Conservation (phyloP, 53 echinoderm and acorn worm genomes). For the Henricia sp. region DNA sequence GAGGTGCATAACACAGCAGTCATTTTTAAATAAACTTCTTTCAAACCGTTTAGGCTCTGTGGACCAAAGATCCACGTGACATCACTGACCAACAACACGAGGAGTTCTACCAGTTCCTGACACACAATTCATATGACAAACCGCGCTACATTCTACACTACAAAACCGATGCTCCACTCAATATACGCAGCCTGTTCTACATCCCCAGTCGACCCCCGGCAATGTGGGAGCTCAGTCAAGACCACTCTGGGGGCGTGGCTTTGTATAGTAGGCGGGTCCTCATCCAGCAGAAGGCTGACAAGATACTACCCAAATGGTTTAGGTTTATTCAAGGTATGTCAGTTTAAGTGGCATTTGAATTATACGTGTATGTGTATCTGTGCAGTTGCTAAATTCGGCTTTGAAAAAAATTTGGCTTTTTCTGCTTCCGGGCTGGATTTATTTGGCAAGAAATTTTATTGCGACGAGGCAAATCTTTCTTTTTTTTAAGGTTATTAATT, state of each 20-base stretch:
- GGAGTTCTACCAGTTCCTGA: constrained; percentile 93
- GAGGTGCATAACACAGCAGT: too few species aligned
- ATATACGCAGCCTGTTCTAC: constrained; percentile 93
- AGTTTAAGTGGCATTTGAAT: neutral
- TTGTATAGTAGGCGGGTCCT: constrained; percentile 93
- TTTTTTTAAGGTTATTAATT: too few species aligned
- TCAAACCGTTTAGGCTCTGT: constrained; percentile 77
- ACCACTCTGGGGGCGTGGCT: constrained; percentile 84
- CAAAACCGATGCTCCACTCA: constrained; percentile 92
- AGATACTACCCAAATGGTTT: constrained; percentile 95
- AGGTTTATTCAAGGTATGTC: constrained; percentile 87
- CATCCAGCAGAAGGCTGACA: constrained; percentile 88
- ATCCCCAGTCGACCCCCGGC: constrained; percentile 84
- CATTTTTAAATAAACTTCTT: too few species aligned
- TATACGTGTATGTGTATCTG: too few species aligned
- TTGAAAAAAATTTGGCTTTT: too few species aligned
- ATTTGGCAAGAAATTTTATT: too few species aligned
- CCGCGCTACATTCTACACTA: constrained; percentile 94
- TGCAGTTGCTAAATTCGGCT: too few species aligned
- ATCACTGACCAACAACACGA: constrained; percentile 83
- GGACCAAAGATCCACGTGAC: constrained; percentile 77
- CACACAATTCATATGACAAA: constrained; percentile 89
- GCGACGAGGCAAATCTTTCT: too few species aligned
- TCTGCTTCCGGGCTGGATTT: too few species aligned
- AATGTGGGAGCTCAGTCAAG: constrained; percentile 95